These are phyloP conservation scores for Cataglyphis albicans DNA, from an alignment of 2,888 invertebrate species.

Conservation along the genomic window DNA sequence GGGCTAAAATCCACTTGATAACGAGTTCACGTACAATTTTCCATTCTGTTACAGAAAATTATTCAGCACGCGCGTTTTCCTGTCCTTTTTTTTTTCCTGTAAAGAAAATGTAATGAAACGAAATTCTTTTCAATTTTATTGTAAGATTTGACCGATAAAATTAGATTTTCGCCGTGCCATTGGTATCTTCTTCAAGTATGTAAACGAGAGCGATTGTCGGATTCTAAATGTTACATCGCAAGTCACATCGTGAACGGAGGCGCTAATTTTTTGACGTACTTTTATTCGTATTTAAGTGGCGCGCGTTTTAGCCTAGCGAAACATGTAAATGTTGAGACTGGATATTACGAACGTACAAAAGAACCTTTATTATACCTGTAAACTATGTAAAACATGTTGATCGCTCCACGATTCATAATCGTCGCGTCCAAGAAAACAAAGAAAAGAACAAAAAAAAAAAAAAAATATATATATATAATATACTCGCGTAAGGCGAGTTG, in stretches of 20 bases:
- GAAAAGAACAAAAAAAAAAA: not conserved
- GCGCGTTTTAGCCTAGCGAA: constrained; percentile 54
- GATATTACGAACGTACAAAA: constrained; percentile 79
- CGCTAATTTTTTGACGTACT: constrained; percentile 55
- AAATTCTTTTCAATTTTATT: constrained; percentile 19
- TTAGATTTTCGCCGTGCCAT: not conserved
- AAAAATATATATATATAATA: not conserved
- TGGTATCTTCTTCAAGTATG: not conserved
- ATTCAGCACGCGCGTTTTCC: not conserved
- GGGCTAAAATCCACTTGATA: constrained; percentile 40
- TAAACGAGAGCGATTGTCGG: not conserved
- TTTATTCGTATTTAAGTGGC: constrained; percentile 53
- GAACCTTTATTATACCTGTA: constrained; percentile 51
- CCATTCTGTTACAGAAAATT: not conserved
- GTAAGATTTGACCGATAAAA: not conserved
- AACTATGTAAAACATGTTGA: constrained; percentile 64
- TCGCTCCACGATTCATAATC: constrained; percentile 38
- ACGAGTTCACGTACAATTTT: constrained; percentile 36
- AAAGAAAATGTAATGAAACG: not conserved
- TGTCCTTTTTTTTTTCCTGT: not conserved
- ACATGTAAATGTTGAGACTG: constrained; percentile 77
- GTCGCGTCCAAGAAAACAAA: constrained; percentile 23
- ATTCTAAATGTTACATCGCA: not conserved
- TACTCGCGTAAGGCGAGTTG: constrained; percentile 6
- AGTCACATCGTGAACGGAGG: constrained; percentile 39